Base-by-base conservation (phyloP, 2,888 invertebrate species). In the Noctua janthina region DNA sequence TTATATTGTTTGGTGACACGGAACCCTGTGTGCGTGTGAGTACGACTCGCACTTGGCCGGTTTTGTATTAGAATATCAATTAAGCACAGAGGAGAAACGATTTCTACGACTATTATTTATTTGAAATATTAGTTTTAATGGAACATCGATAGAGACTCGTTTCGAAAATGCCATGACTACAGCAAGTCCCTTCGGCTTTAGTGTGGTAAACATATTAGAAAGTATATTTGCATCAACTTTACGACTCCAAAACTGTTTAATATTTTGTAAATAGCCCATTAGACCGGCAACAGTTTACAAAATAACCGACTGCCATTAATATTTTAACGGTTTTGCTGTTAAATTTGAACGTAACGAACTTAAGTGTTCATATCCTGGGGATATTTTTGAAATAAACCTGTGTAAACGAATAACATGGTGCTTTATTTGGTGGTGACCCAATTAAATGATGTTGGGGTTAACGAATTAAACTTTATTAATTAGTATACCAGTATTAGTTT, bases 251-350 rank as follows among this genome's bases (percentile, higher is more conserved):
- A 92, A 92, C 90, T 90, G 91, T 91, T 91, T 88, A 90, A 92
- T 95, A 95, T 95, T 95, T 95, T 93, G 94, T 94, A 95, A 95
- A 95, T 95, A 95, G 79, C 89, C 90, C 88, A 90, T 91, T 90
- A 89, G 89, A 87, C 83, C 83, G 85, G 86, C 85, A 84, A 83
- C 78, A 88, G 92, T 94, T 94, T 94, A 92, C 93, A 92, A 93
- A 94, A 92, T 93, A 92, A 87, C 87, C 88, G 90, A 89, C 82
- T 88, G 84, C 82, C 84, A 90, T 91, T 91, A 91, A 90, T 91
- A 91, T 88, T 91, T 93, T 93, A 92, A 94, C 91, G 92, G 91
- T 86, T 90, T 86, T 78, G 81, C 89, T 89, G 91, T 90, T 88
- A 90, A 89, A 87, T 82, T 88, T 87, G 89, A 90, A 91, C 88